Conservation (phyloP, 2,797 vertebrate species). For the Merluccius polli region DNA sequence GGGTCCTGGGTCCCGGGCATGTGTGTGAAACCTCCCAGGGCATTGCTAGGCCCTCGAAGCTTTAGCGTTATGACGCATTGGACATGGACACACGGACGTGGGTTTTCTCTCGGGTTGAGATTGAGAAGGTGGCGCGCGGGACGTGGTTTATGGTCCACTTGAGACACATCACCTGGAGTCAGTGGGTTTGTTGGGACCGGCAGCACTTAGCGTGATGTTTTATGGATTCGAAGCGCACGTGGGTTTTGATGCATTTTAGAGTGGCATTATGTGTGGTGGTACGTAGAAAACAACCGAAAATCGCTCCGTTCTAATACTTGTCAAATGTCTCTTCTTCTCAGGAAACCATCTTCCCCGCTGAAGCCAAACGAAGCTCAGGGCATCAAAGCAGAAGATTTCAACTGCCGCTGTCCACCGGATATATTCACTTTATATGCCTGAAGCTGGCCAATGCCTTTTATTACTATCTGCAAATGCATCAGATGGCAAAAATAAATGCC, state of each 20-base stretch:
- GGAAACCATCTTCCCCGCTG: constrained; percentile 23
- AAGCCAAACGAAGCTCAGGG: constrained; percentile 8
- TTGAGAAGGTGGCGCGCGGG: too few species aligned
- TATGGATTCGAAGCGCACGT: not conserved
- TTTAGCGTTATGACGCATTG: not conserved
- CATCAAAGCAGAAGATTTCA: constrained; percentile 13
- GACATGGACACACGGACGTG: too few species aligned
- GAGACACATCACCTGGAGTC: too few species aligned
- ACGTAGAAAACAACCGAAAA: not conserved
- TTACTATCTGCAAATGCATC: not conserved
- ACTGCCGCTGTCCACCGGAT: not conserved
- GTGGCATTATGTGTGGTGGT: not conserved
- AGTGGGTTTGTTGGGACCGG: too few species aligned
- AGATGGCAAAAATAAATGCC: not conserved
- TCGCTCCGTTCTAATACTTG: constrained; percentile 6
- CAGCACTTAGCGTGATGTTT: not conserved
- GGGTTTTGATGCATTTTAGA: not conserved
- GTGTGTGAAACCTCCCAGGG: not conserved
- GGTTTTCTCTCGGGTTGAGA: too few species aligned
- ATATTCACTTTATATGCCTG: not conserved
- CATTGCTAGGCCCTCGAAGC: not conserved
- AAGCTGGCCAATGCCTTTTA: not conserved
- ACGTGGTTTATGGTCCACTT: not conserved
- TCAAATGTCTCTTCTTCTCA: constrained; percentile 26
- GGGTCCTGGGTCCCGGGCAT: too few species aligned